Base-by-base conservation (phyloP, 2,113 vertebrate species). In the Phrynosoma blainvillii region DNA sequence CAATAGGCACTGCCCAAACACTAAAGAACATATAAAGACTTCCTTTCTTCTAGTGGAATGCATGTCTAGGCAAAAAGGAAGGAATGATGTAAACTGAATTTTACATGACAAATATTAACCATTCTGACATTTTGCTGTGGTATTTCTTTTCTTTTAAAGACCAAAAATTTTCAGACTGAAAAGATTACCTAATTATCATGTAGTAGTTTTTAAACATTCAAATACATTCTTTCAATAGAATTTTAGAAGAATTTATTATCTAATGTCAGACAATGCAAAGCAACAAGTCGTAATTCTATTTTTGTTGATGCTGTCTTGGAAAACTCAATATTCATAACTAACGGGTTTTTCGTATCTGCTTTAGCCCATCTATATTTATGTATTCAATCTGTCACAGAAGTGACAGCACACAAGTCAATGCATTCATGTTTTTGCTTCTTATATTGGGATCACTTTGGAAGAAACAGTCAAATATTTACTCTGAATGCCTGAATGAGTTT, bases 401-500 rank as follows among this genome's bases (percentile, higher is more conserved):
- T 56, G 52, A 79, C 47, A 73, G 79, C 54, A 62, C 56, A 62
- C 9, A 42, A 84, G 21, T 73, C 3, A 21, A 54, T 71, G 30
- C 16, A 54, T 84, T 84, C 30, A 73, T 84, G 82, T 79, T 91
- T 93, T 92, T 90, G 91, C 87, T 87, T 89, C 86, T 82, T 70
- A 88, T 84, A 42, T 84, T 84, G 89, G 91, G 93, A 93, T 93
- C 84, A 87, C 91, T 87, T 90, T 73, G 89, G 90, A 93, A 92
- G 85, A 93, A 93, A 94, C 88, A 91, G 87, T 92, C 92, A 94
- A 95, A 92, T 93, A 93, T 94, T 93, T 95, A 90, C 84, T 88
- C 84, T 20, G 68, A 95, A 93, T 89, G 89, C 83, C 86, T 90
- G 85, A 89, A 91, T 87, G 94, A 90, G 90, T 89, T 93, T 94